phyloP scores from a whole-genome alignment of 2,888 invertebrate species.

The Gymnocheta viridis region DNA sequence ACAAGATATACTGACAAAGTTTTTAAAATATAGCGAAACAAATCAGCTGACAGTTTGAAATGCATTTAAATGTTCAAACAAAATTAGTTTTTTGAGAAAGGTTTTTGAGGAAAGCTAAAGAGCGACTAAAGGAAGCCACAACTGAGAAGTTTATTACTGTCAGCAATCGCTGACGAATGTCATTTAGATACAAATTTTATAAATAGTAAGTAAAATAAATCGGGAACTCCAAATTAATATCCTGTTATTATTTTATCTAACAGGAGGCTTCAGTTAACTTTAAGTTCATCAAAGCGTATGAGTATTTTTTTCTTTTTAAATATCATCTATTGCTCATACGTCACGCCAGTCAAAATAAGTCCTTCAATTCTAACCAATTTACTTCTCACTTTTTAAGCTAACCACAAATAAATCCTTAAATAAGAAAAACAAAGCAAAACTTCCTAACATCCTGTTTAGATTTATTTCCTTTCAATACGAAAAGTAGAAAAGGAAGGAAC shows the following conservation, averaged over 20 bases:
- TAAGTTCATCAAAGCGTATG: conserved; percentile 24
- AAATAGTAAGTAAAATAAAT: neutral
- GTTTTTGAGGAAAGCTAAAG: neutral
- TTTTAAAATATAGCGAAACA: conserved; percentile 53
- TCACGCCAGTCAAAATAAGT: conserved; percentile 18
- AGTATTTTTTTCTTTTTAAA: conserved; percentile 3
- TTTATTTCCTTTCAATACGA: conserved; percentile 15
- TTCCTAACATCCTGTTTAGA: conserved; percentile 49
- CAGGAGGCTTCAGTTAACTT: neutral
- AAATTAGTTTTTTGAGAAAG: neutral
- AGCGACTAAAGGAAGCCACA: neutral
- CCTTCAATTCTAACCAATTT: conserved; percentile 43
- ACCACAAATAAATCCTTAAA: conserved; percentile 42
- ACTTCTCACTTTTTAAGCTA: neutral
- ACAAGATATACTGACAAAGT: conserved; percentile 42
- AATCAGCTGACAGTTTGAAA: conserved; percentile 59
- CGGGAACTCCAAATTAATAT: neutral
- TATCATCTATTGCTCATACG: conserved; percentile 36
- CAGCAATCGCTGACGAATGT: neutral
- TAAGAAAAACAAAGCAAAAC: conserved; percentile 2
- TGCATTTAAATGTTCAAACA: conserved; percentile 19
- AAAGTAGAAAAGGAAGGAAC: neutral
- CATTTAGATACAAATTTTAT: neutral
- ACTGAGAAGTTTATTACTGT: neutral
- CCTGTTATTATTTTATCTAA: neutral